Base-by-base conservation (phyloP, 1,140 invertebrate species). In the Neomicropteryx cornuta region DNA sequence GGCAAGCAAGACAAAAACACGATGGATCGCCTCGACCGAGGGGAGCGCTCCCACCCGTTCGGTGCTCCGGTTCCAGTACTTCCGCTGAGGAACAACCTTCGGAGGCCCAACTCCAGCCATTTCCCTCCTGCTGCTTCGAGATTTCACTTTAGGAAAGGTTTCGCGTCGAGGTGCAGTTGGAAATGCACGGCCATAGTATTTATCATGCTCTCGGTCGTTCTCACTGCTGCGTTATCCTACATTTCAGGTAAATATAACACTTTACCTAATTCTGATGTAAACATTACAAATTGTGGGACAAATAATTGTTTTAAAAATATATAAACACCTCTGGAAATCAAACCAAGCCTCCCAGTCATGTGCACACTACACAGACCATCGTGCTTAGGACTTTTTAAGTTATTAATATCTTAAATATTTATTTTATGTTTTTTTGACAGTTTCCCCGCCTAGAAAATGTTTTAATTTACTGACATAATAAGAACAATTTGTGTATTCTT, bases 81-180 rank as follows among this genome's bases (percentile, higher is more conserved):
- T 37, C 80, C 81, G 43, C 75, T 84, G 44, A 72, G 80, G 42
- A 83, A 83, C 56, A 81, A 80, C 52, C 66, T 81, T 45, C 71
- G 76, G 38, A 59, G 72, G 38, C 68, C 74, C 20, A 68, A 68
- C 49, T 71, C 76, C 22, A 71, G 71, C 37, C 74, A 78, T 51
- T 79, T 79, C 48, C 72, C 77, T 18, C 75, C 75, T 17, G 51
- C 57, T 8, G 76, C 76, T 17, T 70, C 68, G 33, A 66, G 83
- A 22, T 85, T 87, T 60, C 88, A 92, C 59, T 88, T 91, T 54
- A 81, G 86, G 52, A 92, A 93, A 70, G 84, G 83, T 44, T 72
- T 87, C 46, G 77, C 85, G 18, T 87, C 83, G 23, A 77, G 76
- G 59, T 94, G 89, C 63, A 85, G 83, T 34, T 93, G 89, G 86